Evolutionary conservation across 2,113 vertebrate species (phyloP).

Genomic region (Megaceryle torquata): DNA sequence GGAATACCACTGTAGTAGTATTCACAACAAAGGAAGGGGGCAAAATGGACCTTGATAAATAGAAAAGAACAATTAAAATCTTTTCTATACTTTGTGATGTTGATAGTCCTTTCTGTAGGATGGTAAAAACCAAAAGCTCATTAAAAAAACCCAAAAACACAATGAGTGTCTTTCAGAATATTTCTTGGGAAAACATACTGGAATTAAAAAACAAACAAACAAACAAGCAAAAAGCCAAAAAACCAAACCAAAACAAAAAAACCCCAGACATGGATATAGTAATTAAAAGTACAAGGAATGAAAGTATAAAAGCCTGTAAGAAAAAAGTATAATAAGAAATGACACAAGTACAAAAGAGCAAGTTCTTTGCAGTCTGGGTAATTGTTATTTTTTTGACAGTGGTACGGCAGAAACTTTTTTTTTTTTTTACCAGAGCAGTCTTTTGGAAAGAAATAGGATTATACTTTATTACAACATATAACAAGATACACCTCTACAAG

Average conservation of each 20-base stretch:
- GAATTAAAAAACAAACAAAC: too few relatives aligned
- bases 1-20: not conserved
- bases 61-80: not conserved
- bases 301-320: not conserved
- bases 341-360: not conserved
- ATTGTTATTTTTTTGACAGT: slow-evolving; percentile 17
- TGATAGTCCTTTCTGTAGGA: not conserved
- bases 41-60: not conserved
- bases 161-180: not conserved
- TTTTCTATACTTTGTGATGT: not conserved
- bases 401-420: not conserved
- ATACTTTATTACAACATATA: slow-evolving; percentile 6
- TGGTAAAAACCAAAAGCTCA: not conserved
- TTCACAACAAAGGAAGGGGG: not conserved
- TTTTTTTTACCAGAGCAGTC: not conserved
- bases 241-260: too few relatives aligned
- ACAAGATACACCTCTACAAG: slow-evolving; percentile 16
- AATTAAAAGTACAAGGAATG: not conserved
- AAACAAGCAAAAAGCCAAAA: too few relatives aligned
- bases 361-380: not conserved
- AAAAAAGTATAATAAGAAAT: not conserved
- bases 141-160: not conserved
- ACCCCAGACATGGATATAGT: not conserved
- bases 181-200: not conserved
- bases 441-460: slow-evolving; percentile 5